A percentile compares a stretch with the other conserved stretches of the same genome.
These are phyloP conservation scores for Matsumyia berberina DNA, from an alignment of 2,888 invertebrate species.

Conservation along the genomic window DNA sequence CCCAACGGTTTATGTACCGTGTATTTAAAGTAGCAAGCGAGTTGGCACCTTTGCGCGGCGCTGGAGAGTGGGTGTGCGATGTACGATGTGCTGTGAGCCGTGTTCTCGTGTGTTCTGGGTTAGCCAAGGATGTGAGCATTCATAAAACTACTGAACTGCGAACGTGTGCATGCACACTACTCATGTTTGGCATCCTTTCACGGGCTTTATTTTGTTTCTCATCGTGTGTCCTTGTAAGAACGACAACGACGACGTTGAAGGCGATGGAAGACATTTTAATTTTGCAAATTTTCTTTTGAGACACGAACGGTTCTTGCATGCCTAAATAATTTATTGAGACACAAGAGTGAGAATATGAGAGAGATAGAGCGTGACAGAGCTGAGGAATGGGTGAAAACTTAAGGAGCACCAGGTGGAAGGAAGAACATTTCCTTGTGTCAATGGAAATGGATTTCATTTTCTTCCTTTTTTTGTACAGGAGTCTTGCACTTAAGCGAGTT, in stretches of 20 bases:
- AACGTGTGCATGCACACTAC: constrained; percentile 4
- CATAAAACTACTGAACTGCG: constrained; percentile 37
- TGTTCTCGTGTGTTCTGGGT: not conserved
- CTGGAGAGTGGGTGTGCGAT: not conserved
- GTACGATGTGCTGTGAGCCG: too few relatives aligned
- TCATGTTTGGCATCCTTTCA: constrained; percentile 60
- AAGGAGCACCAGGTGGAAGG: constrained; percentile 20
- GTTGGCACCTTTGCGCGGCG: constrained; percentile 27
- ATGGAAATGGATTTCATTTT: constrained; percentile 46
- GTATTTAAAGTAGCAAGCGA: constrained; percentile 29
- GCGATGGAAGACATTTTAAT: constrained; percentile 41
- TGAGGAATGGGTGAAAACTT: not conserved
- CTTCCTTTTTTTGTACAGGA: constrained; percentile 23
- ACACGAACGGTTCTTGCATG: constrained; percentile 45
- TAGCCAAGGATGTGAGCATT: constrained; percentile 29
- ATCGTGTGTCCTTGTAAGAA: constrained; percentile 22
- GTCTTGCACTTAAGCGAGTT: constrained; percentile 29
- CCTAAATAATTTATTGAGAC: constrained; percentile 62
- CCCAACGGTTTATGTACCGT: constrained; percentile 45
- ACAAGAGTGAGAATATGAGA: too few relatives aligned
- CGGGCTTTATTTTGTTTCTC: constrained; percentile 26
- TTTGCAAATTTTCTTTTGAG: constrained; percentile 61
- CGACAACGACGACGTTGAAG: constrained; percentile 13
- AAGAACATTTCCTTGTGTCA: constrained; percentile 14
- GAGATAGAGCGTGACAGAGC: not conserved